A percentile compares a stretch with the other conserved stretches of the same genome.
phyloP scores from a whole-genome alignment of 1,140 invertebrate genomes.

The Papilio dardanus region DNA sequence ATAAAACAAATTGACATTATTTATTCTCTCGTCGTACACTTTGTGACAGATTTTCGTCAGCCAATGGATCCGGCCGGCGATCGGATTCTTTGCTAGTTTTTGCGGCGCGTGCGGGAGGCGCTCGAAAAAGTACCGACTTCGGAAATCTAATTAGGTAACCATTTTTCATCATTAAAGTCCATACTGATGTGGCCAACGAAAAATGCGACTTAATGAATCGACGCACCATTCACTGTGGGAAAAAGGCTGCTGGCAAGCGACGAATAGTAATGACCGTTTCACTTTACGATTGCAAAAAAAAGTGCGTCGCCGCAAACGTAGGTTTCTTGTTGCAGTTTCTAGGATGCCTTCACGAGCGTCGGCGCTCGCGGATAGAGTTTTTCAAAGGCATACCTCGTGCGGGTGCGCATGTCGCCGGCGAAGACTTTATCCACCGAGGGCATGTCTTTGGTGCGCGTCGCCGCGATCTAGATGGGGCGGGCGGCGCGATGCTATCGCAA shows the following conservation, averaged over 20 bases:
- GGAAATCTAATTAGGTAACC: slow-evolving; percentile 46
- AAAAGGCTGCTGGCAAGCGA: slow-evolving; percentile 46
- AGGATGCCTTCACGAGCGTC: slow-evolving; percentile 68
- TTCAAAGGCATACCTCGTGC: slow-evolving; percentile 70
- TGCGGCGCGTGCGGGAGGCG: background rate
- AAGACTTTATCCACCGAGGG: slow-evolving; percentile 74
- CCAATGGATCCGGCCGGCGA: slow-evolving; percentile 41
- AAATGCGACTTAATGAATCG: slow-evolving; percentile 27
- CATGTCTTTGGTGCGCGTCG: slow-evolving; percentile 63
- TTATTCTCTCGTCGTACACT: slow-evolving; percentile 57
- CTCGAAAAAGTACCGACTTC: slow-evolving; percentile 25
- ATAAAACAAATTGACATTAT: slow-evolving; percentile 57
- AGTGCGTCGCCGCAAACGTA: slow-evolving; percentile 44
- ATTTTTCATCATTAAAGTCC: slow-evolving; percentile 38
- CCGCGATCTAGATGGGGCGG: slow-evolving; percentile 76
- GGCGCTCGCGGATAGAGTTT: slow-evolving; percentile 52
- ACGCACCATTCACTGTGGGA: slow-evolving; percentile 38
- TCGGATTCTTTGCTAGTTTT: slow-evolving; percentile 45
- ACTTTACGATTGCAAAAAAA: slow-evolving; percentile 37
- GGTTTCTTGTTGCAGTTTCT: slow-evolving; percentile 48
- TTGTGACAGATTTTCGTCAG: slow-evolving; percentile 60
- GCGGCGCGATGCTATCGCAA: slow-evolving; percentile 73
- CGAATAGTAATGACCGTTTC: slow-evolving; percentile 49
- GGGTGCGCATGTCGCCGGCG: slow-evolving; percentile 63
- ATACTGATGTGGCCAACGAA: slow-evolving; percentile 18